Conservation (phyloP, 2,888 invertebrate genomes). For the Euplagia quadripunctaria region DNA sequence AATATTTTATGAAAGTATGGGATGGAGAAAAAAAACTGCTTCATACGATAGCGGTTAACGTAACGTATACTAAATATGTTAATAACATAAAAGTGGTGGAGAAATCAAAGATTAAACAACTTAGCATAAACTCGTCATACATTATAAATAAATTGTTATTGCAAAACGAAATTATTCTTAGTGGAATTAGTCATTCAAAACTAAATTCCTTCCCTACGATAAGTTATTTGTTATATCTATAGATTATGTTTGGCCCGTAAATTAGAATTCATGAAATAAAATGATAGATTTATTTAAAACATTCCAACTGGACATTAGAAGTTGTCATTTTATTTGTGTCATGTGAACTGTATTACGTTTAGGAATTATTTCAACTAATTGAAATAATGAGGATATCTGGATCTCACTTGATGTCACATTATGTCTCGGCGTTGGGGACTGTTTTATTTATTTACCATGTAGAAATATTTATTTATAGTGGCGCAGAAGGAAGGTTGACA, state of each 20-base stretch:
- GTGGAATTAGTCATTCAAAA: conserved; percentile 38
- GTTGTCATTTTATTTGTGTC: background rate
- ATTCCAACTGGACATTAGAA: background rate
- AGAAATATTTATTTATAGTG: background rate
- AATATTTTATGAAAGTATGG: too few relatives aligned
- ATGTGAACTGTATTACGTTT: background rate
- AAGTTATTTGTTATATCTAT: conserved; percentile 31
- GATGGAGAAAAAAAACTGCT: background rate
- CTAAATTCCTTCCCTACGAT: conserved; percentile 31
- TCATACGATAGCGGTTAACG: background rate
- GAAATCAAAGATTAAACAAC: conserved; percentile 68
- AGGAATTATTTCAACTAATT: background rate
- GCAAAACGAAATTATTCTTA: conserved; percentile 58
- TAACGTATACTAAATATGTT: conserved; percentile 39
- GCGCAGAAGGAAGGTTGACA: too few relatives aligned
- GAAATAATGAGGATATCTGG: background rate
- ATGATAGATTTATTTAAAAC: conserved; percentile 8
- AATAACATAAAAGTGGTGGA: conserved; percentile 33
- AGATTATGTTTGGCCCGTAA: conserved; percentile 8
- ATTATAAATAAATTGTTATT: conserved; percentile 58
- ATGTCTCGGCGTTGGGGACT: background rate
- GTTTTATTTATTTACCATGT: background rate
- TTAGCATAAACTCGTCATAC: conserved; percentile 59
- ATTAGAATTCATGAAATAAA: conserved; percentile 5
- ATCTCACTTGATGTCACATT: background rate